Evolutionary conservation across 2,113 vertebrate genomes (phyloP).

Genomic region (Brachirus orientalis): DNA sequence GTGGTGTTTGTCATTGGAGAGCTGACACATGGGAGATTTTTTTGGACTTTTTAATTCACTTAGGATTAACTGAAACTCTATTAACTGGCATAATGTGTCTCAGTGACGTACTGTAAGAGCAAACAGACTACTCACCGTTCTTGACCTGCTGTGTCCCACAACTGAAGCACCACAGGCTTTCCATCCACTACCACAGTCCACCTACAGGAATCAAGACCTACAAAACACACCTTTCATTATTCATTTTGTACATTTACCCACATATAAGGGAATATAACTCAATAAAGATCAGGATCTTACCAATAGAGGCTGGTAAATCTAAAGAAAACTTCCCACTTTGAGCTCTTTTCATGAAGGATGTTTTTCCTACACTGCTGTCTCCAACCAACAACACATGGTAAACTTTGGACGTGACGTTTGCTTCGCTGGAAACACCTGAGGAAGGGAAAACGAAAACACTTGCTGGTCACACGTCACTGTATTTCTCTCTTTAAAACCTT

Average conservation of each 20-base stretch:
- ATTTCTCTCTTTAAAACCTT: too few relatives aligned
- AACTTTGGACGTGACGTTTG: conserved; percentile 64
- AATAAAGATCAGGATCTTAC: conserved; percentile 77
- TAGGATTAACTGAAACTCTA: background rate
- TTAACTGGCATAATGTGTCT: background rate
- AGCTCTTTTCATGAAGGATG: conserved; percentile 88
- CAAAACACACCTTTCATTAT: conserved; percentile 1
- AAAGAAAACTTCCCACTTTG: conserved; percentile 79
- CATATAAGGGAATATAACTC: background rate
- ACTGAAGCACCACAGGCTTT: conserved; percentile 81
- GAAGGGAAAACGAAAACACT: conserved; percentile 15
- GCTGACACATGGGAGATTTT: too few relatives aligned
- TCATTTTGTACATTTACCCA: conserved; percentile 5
- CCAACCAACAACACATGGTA: conserved; percentile 91
- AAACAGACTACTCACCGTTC: conserved; percentile 84
- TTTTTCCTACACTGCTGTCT: conserved; percentile 91
- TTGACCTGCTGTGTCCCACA: conserved; percentile 97
- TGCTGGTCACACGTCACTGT: background rate
- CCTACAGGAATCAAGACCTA: conserved; percentile 89
- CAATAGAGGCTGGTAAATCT: conserved; percentile 82
- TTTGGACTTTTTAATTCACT: too few relatives aligned
- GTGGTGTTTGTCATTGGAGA: too few relatives aligned
- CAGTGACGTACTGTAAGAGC: background rate
- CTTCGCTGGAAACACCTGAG: conserved; percentile 5
- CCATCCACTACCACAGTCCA: conserved; percentile 86